Percentiles rank a stretch among this genome's conserved stretches.
phyloP scores from a whole-genome alignment of 2,113 vertebrate species.

The Cynopterus brachyotis region DNA sequence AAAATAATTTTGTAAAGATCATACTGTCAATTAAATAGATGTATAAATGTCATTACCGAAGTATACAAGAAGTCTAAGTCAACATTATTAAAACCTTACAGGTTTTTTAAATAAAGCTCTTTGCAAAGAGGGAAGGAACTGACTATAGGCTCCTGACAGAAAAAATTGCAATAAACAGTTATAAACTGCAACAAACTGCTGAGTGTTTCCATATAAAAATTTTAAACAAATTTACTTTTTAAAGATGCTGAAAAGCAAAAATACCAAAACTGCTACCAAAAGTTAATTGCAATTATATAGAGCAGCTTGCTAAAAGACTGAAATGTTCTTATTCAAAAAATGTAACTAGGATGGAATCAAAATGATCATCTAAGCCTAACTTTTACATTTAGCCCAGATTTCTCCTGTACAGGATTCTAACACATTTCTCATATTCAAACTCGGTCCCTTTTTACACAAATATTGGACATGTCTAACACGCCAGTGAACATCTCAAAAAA shows the following conservation, averaged over 20 bases:
- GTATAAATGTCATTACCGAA: background rate
- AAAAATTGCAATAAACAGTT: background rate
- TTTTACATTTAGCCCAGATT: background rate
- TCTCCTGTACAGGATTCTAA: background rate
- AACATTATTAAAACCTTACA: background rate
- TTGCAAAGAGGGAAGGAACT: background rate
- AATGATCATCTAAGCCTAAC: background rate
- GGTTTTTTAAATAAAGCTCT: background rate
- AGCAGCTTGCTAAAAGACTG: background rate
- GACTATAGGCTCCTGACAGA: background rate
- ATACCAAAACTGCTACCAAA: background rate
- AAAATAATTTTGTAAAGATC: background rate
- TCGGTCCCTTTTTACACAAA: background rate
- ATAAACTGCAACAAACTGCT: background rate
- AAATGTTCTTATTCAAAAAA: background rate
- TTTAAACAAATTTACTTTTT: background rate
- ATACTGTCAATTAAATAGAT: background rate
- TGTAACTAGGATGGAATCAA: background rate
- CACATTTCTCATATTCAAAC: background rate
- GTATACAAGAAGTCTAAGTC: background rate
- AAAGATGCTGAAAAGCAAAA: slow-evolving; percentile 10
- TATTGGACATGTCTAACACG: background rate
- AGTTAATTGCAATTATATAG: background rate
- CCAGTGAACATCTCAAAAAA: background rate
- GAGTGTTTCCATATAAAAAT: background rate